Evolutionary conservation across 2,797 vertebrate genomes (phyloP).

Genomic region (Parambassis ranga): DNA sequence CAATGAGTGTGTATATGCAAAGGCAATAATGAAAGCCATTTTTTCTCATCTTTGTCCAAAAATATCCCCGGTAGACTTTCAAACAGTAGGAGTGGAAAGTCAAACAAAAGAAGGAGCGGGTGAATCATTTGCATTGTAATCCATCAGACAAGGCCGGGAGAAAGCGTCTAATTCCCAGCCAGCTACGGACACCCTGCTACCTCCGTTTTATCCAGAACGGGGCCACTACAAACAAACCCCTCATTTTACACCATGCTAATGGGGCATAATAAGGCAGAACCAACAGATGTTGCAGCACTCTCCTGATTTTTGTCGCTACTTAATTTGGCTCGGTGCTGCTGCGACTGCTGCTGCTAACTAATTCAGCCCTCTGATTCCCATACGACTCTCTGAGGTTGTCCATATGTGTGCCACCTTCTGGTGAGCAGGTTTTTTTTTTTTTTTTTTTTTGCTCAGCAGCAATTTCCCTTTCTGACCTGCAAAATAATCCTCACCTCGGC

Average conservation of each 20-base stretch:
- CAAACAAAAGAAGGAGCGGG: conserved; percentile 60
- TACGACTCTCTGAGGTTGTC: conserved; percentile 24
- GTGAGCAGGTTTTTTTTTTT: conserved; percentile 14
- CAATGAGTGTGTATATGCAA: background rate
- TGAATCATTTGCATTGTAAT: conserved; percentile 67
- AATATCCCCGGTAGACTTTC: conserved; percentile 43
- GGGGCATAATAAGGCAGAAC: conserved; percentile 63
- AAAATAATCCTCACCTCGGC: conserved; percentile 57
- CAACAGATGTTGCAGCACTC: conserved; percentile 63
- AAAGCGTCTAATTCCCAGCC: conserved; percentile 39
- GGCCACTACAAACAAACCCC: conserved; percentile 35
- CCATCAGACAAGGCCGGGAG: conserved; percentile 42
- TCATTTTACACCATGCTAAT: conserved; percentile 63
- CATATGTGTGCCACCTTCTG: conserved; percentile 16
- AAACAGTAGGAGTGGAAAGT: conserved; percentile 53
- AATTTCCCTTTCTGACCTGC: conserved; percentile 41
- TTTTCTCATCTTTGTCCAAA: conserved; percentile 63
- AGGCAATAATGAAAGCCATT: conserved; percentile 37
- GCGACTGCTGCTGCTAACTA: conserved; percentile 36
- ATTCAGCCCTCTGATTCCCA: conserved; percentile 20
- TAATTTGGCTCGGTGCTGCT: conserved; percentile 24
- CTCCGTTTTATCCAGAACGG: conserved; percentile 39
- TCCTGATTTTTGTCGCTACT: conserved; percentile 34
- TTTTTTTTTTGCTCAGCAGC: background rate
- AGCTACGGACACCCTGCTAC: conserved; percentile 29